phyloP scores from a whole-genome alignment of 2,797 vertebrate species.

The Babyrousa celebensis region DNA sequence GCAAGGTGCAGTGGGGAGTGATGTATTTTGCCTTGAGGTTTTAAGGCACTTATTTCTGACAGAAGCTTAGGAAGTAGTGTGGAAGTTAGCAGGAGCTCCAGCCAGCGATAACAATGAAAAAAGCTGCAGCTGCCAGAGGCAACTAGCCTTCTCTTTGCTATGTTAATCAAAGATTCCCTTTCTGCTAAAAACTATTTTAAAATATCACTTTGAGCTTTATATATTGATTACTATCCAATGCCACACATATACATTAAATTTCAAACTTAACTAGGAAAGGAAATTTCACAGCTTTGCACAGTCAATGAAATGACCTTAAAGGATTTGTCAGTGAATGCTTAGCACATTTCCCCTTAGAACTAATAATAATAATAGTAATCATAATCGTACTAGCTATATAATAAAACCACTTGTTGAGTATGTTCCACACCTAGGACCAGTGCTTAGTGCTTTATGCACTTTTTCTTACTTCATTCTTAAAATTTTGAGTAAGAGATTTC shows the following conservation, averaged over 20 bases:
- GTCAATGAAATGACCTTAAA: background rate
- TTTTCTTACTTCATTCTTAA: conserved; percentile 1
- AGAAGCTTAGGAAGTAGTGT: background rate
- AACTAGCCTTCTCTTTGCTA: background rate
- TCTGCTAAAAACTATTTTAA: background rate
- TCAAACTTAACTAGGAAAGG: background rate
- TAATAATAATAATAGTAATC: background rate
- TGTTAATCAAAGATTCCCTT: background rate
- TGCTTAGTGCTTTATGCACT: background rate
- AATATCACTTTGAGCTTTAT: conserved; percentile 44
- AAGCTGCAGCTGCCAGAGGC: background rate
- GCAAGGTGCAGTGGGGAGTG: background rate
- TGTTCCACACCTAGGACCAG: background rate
- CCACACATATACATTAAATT: background rate
- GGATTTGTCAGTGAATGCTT: background rate
- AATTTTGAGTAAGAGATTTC: background rate
- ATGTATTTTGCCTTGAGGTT: background rate
- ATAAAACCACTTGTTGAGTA: background rate
- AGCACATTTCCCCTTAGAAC: background rate
- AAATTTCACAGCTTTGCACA: background rate
- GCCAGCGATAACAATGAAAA: background rate
- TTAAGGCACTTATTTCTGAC: background rate
- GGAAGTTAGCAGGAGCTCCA: background rate
- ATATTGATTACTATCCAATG: conserved; percentile 16
- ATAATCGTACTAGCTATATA: background rate